Base-by-base conservation (phyloP, 2,888 invertebrate species). In the Molorchus minor region DNA sequence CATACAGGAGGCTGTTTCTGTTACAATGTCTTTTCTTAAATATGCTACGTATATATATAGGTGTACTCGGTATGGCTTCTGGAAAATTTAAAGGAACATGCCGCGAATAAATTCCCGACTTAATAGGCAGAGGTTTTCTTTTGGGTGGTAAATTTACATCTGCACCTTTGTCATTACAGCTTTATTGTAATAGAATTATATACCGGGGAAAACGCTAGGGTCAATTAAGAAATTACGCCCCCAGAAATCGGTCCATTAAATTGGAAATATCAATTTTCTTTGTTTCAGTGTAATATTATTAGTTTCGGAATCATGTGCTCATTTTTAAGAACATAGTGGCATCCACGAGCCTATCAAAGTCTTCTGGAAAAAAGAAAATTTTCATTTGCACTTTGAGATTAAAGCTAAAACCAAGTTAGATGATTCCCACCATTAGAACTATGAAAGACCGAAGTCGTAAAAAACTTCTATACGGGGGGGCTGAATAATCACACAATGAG, bases 21-120 rank as follows among this genome's bases (percentile, higher is more conserved):
- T 64, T 67, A 67, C 73, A 75, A 75, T 75, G 75, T 75, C 75
- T 75, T 74, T 75, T 74, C 73, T 75, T 77, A 75, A 77, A 76
- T 74, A 75, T 75, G 75, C 75, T 70, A 70, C 72, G 74, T 75
- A 33, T 33, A 33, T n/a, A 74, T 75, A 75, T 75, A 73, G 75
- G 73, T 68, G 68, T 67, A 65, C 68, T 68, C 67, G 66, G 64
- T 68, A 72, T 51, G 68, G 68, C 63, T 69, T 71, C 68, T 52
- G 49, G 64, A 46, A 52, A 65, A 58, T 65, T 67, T 60, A 49
- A 59, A 56, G 56, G 61, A 59, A 56, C 55, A 55, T 58, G 62
- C 40, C 41, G 44, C 29, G 59, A 64, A 64, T 65, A 62, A 62
- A 59, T 59, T 62, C 62, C 43, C 44, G 56, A 41, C 51, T 53